Evolutionary conservation across 2,113 vertebrate species (phyloP).

Genomic region (Picathartes gymnocephalus): DNA sequence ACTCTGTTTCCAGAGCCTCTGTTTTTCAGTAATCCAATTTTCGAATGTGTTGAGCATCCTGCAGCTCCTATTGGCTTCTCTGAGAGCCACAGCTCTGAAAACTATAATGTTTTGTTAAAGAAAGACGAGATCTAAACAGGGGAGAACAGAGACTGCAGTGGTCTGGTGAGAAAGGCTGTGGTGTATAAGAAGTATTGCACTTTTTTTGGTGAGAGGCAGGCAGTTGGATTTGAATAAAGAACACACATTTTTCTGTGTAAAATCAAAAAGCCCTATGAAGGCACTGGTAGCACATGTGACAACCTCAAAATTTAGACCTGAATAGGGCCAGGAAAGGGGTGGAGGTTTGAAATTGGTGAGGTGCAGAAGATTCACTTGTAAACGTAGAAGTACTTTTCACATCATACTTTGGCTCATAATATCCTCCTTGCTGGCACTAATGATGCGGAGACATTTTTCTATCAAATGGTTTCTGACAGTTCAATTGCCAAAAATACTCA

Average conservation of each 20-base stretch:
- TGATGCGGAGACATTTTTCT: constrained; percentile 55
- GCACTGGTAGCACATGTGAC: neutral
- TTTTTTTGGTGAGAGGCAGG: neutral
- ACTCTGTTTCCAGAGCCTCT: neutral
- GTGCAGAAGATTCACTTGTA: neutral
- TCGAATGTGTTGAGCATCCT: neutral
- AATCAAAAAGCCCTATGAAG: neutral
- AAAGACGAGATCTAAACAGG: neutral
- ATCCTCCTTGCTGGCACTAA: constrained; percentile 47
- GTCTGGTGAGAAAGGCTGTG: neutral
- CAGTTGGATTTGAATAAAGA: neutral
- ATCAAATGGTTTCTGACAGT: constrained; percentile 56
- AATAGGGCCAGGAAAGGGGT: neutral
- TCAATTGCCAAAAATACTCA: constrained; percentile 63
- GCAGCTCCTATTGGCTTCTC: neutral
- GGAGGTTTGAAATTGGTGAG: neutral
- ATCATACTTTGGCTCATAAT: constrained; percentile 32
- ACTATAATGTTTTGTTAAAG: neutral
- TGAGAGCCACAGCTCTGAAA: neutral
- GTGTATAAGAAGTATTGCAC: neutral
- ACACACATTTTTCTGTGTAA: neutral
- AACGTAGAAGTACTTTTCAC: constrained; percentile 21
- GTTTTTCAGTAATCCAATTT: neutral
- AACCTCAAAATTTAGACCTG: neutral
- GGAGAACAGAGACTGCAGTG: neutral